Base-by-base conservation (phyloP, 2,797 vertebrate genomes). In the Aeoliscus strigatus region DNA sequence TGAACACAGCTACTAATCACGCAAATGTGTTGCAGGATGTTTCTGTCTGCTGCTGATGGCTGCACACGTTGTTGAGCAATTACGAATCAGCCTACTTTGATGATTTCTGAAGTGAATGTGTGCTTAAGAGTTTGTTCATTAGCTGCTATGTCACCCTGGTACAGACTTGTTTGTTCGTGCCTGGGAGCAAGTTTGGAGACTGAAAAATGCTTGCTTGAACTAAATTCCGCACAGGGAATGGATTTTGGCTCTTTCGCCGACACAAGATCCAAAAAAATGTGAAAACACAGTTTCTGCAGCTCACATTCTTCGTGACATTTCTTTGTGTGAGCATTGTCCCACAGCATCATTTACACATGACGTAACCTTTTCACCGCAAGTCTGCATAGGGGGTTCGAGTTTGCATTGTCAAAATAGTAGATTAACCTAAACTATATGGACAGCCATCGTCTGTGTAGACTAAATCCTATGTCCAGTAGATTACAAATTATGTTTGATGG, bases 131-230 rank as follows among this genome's bases (percentile, higher is more conserved):
- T 63, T 57, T 63, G 40, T 51, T 56, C 39, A 51, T 48, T 42
- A 59, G 60, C 28, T 30, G 39, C 60, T 56, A 14, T 43, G 57
- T 56, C 58, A 51, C 27, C 15, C 41, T 53, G 39, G 49, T 51
- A 43, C 53, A 59, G 50, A 40, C 34, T 38, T 51, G 46, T 76
- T 65, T 66, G 40, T 39, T 59, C 48, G 27, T 51, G 47, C 50
- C 62, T 59, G 26, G 38, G 45, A 63, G 47, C 46, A 58, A 46
- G 57, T 50, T 48, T 14, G 14, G 23, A 30, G 14, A 53, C 12
- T 37, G 45, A 61, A 46, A 63, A 60, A 75, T 28, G 48, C 17
- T 32, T 39, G 70, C 39, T 64, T 41, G 5, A 61, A 47, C 30
- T 44, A 43, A 63, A 61, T 46, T 45, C 50, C 34, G 51, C 32